These are phyloP conservation scores for Onychostoma macrolepis DNA, from an alignment of 2,113 vertebrate species.

Conservation along the genomic window DNA sequence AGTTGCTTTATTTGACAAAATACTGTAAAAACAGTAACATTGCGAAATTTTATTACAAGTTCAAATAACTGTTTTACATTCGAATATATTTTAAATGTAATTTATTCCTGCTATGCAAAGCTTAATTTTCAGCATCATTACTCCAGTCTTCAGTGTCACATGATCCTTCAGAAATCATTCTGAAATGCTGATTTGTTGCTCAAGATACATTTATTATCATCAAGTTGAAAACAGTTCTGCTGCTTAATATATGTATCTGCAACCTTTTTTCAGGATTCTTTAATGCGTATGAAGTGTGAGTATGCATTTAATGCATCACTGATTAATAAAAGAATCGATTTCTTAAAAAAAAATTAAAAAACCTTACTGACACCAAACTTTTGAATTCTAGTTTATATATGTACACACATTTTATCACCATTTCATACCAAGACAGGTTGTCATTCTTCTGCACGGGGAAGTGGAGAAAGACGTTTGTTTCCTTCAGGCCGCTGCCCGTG, in stretches of 20 bases:
- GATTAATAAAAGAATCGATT: neutral
- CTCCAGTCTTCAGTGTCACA: neutral
- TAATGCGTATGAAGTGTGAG: too few species aligned
- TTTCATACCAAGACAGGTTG: slow-evolving; percentile 27
- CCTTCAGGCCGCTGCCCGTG: slow-evolving; percentile 42
- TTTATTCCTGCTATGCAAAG: neutral
- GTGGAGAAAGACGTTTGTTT: slow-evolving; percentile 38
- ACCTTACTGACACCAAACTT: too few species aligned
- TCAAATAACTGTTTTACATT: neutral
- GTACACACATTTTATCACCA: slow-evolving; percentile 13
- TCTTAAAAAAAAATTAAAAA: neutral
- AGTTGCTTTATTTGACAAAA: neutral
- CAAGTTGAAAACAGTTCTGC: neutral
- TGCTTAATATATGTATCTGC: neutral
- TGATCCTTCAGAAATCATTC: neutral
- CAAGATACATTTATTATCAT: neutral
- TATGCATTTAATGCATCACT: neutral
- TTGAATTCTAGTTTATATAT: too few species aligned
- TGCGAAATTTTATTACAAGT: neutral
- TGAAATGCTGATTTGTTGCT: neutral
- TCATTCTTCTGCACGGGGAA: neutral
- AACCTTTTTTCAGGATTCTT: neutral
- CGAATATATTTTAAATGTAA: neutral
- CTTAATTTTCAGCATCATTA: neutral
- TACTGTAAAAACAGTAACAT: neutral